phyloP scores from a whole-genome alignment of 64 coral and sea anemone species.

The Astreopora myriophthalma region DNA sequence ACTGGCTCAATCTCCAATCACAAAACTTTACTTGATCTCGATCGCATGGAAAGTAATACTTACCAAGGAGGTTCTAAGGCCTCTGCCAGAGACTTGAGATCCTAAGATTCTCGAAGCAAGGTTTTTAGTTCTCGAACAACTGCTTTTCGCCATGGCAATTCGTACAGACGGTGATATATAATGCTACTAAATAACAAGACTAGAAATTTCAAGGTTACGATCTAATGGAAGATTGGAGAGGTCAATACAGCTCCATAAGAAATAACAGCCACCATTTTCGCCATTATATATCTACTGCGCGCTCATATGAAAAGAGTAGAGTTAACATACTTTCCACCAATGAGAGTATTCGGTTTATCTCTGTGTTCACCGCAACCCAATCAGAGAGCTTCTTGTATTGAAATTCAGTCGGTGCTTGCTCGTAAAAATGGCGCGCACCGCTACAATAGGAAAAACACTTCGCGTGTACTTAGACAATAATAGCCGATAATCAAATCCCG shows the following conservation, averaged over 20 bases:
- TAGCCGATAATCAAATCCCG: conserved; percentile 5
- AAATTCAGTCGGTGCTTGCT: conserved; percentile 7
- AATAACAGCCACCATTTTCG: conserved; percentile 1
- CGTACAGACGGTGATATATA: background rate
- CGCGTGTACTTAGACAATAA: background rate
- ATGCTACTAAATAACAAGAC: background rate
- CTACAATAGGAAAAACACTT: no score
- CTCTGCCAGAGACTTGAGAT: conserved; percentile 38
- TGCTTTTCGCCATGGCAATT: conserved; percentile 15
- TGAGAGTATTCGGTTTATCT: conserved; percentile 10
- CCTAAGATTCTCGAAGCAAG: conserved; percentile 10
- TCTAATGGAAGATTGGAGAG: background rate
- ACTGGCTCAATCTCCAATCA: background rate
- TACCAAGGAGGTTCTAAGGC: conserved; percentile 22
- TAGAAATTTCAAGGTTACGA: background rate
- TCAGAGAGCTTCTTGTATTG: conserved; percentile 55
- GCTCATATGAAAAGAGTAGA: background rate
- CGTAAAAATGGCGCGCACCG: conserved; percentile 9
- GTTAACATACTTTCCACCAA: background rate
- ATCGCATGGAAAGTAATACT: background rate
- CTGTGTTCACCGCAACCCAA: conserved; percentile 19
- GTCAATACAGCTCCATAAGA: background rate
- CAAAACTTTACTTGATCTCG: background rate
- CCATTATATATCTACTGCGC: background rate
- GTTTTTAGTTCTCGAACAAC: conserved; percentile 16